phyloP scores from a whole-genome alignment of 1,140 invertebrate genomes.

The Drosophila grimshawi region DNA sequence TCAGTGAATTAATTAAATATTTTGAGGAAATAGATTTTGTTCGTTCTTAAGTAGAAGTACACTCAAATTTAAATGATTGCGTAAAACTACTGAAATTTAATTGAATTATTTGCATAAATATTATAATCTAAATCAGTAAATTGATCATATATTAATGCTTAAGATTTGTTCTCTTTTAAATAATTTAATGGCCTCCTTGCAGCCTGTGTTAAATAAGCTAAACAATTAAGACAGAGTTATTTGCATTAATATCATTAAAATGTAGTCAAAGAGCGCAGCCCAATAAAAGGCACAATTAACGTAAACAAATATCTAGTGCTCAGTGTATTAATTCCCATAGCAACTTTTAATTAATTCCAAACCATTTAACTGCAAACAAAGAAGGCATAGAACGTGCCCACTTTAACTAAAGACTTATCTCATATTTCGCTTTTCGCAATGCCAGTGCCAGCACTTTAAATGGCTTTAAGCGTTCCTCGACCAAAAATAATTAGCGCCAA shows the following conservation, averaged over 20 bases:
- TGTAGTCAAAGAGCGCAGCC: not conserved
- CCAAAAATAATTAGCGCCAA: slow-evolving; percentile 59
- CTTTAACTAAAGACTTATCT: slow-evolving; percentile 37
- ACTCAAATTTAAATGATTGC: no score
- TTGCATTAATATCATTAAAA: slow-evolving; percentile 18
- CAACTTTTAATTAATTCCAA: slow-evolving; percentile 55
- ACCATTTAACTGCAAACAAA: slow-evolving; percentile 62
- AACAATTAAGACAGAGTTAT: not conserved
- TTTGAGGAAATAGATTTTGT: no score
- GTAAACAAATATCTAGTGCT: slow-evolving; percentile 23
- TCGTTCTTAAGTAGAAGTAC: no score
- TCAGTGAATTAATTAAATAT: no score
- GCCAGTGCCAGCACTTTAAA: slow-evolving; percentile 29
- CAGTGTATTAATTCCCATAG: slow-evolving; percentile 45
- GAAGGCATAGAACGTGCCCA: slow-evolving; percentile 31
- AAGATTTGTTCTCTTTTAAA: no score
- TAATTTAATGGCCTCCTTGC: no score
- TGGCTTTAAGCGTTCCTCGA: slow-evolving; percentile 26
- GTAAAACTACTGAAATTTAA: no score
- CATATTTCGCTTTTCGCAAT: slow-evolving; percentile 36
- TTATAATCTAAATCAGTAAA: no score
- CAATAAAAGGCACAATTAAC: not conserved
- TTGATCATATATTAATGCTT: no score
- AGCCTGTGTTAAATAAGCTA: no score
- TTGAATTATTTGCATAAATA: no score